These are phyloP conservation scores for Axinella damicornis DNA, from an alignment of 37 sponge, comb jelly and placozoan species.

Conservation along the genomic window DNA sequence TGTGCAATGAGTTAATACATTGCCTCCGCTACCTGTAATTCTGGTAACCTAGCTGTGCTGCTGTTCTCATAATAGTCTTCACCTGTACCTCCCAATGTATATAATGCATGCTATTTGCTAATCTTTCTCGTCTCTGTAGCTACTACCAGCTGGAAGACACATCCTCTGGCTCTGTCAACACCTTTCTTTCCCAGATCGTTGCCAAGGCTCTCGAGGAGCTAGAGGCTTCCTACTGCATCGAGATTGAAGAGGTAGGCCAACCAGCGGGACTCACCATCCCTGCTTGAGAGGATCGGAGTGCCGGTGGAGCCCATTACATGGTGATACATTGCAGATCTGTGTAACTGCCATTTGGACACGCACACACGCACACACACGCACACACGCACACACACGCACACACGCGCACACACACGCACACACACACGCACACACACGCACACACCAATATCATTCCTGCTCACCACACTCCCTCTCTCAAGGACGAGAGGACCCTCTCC, in stretches of 20 bases:
- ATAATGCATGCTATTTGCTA: too few species aligned
- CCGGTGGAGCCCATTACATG: neutral
- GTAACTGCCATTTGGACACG: too few species aligned
- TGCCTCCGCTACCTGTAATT: too few species aligned
- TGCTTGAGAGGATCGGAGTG: conserved; percentile 11
- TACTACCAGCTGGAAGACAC: conserved; percentile 87
- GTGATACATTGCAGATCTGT: too few species aligned
- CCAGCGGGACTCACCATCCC: too few species aligned
- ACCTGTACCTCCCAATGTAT: too few species aligned
- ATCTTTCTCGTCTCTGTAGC: conserved; percentile 40
- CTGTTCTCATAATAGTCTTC: too few species aligned
- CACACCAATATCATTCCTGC: neutral
- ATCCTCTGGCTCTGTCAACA: conserved; percentile 40
- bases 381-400: neutral
- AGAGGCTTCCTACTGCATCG: conserved; percentile 80
- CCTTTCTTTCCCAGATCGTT: conserved; percentile 71
- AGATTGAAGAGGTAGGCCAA: conserved; percentile 70
- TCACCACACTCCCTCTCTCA: neutral
- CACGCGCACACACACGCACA: neutral
- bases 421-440: conserved; percentile 6
- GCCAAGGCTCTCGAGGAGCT: conserved; percentile 67
- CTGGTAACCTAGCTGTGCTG: too few species aligned
- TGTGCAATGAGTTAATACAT: too few species aligned
- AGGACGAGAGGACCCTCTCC: conserved; percentile 75
- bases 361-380: conserved; percentile 5